Conservation (phyloP, 1,140 invertebrate genomes). For the Platorchestia sp. region DNA sequence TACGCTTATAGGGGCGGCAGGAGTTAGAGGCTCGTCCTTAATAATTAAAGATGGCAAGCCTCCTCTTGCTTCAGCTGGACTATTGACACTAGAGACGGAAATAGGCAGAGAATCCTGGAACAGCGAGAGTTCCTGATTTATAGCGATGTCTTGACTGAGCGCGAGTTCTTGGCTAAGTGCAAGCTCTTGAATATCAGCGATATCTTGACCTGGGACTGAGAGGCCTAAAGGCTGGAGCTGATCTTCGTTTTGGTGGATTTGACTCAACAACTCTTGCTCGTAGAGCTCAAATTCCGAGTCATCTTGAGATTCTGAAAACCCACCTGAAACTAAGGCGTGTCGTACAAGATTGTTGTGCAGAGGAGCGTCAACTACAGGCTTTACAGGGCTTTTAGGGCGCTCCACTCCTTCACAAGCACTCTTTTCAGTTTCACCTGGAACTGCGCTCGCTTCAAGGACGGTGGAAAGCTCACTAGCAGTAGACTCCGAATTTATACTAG, state of each 20-base stretch:
- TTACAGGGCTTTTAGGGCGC: not conserved
- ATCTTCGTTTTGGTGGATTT: not conserved
- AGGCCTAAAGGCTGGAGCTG: no score
- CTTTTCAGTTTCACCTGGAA: not conserved
- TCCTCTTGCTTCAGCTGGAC: not conserved
- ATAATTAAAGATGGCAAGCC: not conserved
- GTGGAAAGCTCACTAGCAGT: not conserved
- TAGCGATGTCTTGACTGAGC: not conserved
- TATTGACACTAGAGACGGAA: not conserved
- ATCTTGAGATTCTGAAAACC: slow-evolving; percentile 14
- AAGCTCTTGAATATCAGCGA: not conserved
- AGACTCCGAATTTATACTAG: not conserved
- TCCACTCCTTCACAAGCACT: not conserved
- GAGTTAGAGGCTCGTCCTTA: not conserved
- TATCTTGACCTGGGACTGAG: not conserved
- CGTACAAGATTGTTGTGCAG: not conserved
- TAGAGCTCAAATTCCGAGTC: slow-evolving; percentile 25
- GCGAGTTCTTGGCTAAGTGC: slow-evolving; percentile 11
- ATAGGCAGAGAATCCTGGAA: not conserved
- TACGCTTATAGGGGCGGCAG: not conserved
- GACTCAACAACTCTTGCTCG: not conserved
- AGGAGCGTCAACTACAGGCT: not conserved
- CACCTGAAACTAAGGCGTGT: no score
- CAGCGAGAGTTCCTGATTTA: not conserved
- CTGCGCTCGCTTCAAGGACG: not conserved